Evolutionary conservation across 1,140 invertebrate species (phyloP), one percentile per base, ranked within the genome.

Genomic region (Polypedilum vanderplanki): DNA sequence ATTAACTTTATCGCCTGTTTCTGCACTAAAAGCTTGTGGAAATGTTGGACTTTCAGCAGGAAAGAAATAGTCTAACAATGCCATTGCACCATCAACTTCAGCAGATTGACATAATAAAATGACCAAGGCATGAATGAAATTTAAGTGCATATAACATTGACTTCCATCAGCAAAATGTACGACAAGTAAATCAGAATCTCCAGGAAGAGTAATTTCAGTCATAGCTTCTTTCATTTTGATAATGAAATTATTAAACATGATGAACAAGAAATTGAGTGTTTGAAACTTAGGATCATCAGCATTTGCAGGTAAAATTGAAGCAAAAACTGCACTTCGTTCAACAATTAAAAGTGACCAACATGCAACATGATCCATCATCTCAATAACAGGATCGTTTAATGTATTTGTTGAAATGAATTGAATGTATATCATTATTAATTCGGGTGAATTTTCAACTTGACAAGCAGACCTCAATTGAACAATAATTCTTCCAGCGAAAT

Each of bases 71-170:
- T 93, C 89, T 40, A 95, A 83, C 77, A 82, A 80, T 65, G 78
- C 80, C 74, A 77, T 81, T 67, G 79, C 81, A 40, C 40, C 33
- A 73, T 17, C 9, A 70, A 74, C 7, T 46, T 18, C 65, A 20
- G 65, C 65, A 17, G 79, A 80, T 46, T 83, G 80, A 1, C 94
- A 96, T 0, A 98, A 82, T 0, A 98, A 83, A 78, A 98, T 96
- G n/a, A 98, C 91, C 83, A 97, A 94, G 1, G 96, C 94, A 80
- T 98, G 95, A 40, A 98, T 93, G 0, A 97, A 90, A 5, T 96
- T 83, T 76, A 96, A 90, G 80, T 96, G 92, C 82, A 98, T 87
- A 0, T 91, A 92, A 64, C 92, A 91, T 77, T 92, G 88, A 75
- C 94, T 89, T 0, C 93, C 93, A 65, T 87, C 88, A n/a, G 87